Evolutionary conservation across 2,888 invertebrate species (phyloP), one percentile per base, ranked within the genome.

Genomic region (Drosophila macrospina): DNA sequence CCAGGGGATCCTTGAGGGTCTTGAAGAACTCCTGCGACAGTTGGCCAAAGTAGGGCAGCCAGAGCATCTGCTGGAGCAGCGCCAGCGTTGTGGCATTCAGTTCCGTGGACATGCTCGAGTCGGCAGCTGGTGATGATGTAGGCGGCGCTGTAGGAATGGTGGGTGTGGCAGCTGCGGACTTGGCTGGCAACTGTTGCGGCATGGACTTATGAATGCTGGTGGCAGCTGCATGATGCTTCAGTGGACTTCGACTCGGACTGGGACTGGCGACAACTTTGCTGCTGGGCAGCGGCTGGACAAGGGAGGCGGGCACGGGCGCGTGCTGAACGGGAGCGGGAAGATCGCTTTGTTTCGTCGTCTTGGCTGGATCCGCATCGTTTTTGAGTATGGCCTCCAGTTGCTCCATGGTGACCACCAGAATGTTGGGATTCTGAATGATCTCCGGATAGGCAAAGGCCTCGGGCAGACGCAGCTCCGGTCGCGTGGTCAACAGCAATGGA

Each of bases 361-460:
- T 36, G 26, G 26, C 62, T 45, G 80, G 69, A n/a, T 93, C 92
- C 44, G 91, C 85, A 68, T 94, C 93, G 76, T 94, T 94, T 70
- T 93, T 93, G 61, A 95, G 91, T 61, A 95, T 94, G 2, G 93
- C 93, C 91, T 95, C 95, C 56, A 97, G 92, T 91, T 96, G 96
- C 8, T 95, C 93, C 87, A 96, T 91, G 5, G 96, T 96, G 85
- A 97, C 95, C 16, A 96, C 96, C 51, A 96, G 91, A 75, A 96
- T 94, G 89, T 97, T 95, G 0, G 96, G 96, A 92, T 96, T 96
- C 88, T 95, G 94, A 41, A 96, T 92, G 8, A 96, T 93, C 75
- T 95, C 94, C 0, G 96, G 96, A 88, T 94, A 95, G 2, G 95
- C 94, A 72, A 96, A 93, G 0, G 95, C 96, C 89, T 96, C 95